These are phyloP conservation scores for Selenia dentaria DNA, from an alignment of 2,888 invertebrate species.

Conservation along the genomic window DNA sequence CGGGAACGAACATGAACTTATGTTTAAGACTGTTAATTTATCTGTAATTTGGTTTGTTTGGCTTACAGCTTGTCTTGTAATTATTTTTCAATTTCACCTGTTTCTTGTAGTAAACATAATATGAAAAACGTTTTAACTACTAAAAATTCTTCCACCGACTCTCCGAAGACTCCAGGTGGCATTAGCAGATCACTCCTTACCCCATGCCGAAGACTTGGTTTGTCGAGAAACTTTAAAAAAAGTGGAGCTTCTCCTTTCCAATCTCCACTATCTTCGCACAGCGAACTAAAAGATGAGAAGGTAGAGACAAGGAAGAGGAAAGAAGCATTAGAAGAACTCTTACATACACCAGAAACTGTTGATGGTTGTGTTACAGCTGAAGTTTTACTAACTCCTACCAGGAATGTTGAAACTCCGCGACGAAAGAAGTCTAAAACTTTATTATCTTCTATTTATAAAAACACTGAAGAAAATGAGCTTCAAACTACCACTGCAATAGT, in stretches of 20 bases:
- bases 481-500: not conserved
- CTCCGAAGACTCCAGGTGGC: slow-evolving; percentile 77
- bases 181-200: slow-evolving; percentile 81
- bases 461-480: slow-evolving; percentile 25
- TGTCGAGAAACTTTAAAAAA: slow-evolving; percentile 75
- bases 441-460: slow-evolving; percentile 37
- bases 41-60: too few relatives aligned
- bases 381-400: slow-evolving; percentile 48
- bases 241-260: slow-evolving; percentile 66
- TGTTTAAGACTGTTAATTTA: too few relatives aligned
- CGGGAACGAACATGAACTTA: too few relatives aligned
- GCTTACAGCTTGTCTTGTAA: too few relatives aligned
- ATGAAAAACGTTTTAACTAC: slow-evolving; percentile 59
- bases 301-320: slow-evolving; percentile 54
- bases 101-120: slow-evolving; percentile 10
- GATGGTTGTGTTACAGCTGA: slow-evolving; percentile 16
- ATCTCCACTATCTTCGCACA: slow-evolving; percentile 55
- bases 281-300: slow-evolving; percentile 39
- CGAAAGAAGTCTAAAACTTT: slow-evolving; percentile 61
- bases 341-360: slow-evolving; percentile 18
- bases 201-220: slow-evolving; percentile 80
- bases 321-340: slow-evolving; percentile 37
- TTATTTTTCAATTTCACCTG: too few relatives aligned
- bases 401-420: slow-evolving; percentile 48
- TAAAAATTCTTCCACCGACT: slow-evolving; percentile 50